A percentile compares a stretch with the other conserved stretches of the same genome.
These are phyloP conservation scores for Baronia brevicornis DNA, from an alignment of 2,888 invertebrate genomes.

Conservation along the genomic window DNA sequence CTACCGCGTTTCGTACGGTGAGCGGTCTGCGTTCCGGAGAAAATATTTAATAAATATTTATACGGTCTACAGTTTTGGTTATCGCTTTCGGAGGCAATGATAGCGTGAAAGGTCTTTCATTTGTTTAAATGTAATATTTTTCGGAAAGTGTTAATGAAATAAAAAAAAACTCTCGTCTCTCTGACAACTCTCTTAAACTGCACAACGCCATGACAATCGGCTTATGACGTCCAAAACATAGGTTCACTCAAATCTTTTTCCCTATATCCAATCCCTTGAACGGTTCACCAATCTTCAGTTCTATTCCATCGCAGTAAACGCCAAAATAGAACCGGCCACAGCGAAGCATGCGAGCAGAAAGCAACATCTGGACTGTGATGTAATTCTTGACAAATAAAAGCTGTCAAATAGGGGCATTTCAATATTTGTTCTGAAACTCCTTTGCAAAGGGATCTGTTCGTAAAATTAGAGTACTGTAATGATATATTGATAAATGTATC, in stretches of 20 bases:
- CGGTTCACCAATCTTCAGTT: neutral
- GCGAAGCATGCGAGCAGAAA: slow-evolving; percentile 18
- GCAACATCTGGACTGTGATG: slow-evolving; percentile 49
- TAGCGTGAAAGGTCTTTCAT: too few relatives aligned
- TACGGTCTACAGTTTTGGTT: too few relatives aligned
- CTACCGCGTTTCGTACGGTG: too few relatives aligned
- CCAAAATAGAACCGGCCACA: slow-evolving; percentile 13
- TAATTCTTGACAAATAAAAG: slow-evolving; percentile 55
- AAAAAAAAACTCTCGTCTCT: slow-evolving; percentile 7
- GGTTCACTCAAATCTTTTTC: slow-evolving; percentile 34
- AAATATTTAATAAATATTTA: too few relatives aligned
- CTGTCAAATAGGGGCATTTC: slow-evolving; percentile 21
- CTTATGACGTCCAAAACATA: slow-evolving; percentile 52
- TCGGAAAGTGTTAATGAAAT: neutral
- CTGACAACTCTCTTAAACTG: slow-evolving; percentile 21
- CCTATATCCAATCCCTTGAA: slow-evolving; percentile 6
- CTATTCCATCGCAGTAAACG: slow-evolving; percentile 11
- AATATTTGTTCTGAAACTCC: slow-evolving; percentile 18
- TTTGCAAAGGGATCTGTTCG: slow-evolving; percentile 13
- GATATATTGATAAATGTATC: neutral
- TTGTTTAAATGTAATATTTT: too few relatives aligned
- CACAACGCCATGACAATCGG: slow-evolving; percentile 38
- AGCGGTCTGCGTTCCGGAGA: too few relatives aligned
- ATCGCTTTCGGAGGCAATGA: too few relatives aligned
- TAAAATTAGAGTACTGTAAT: neutral